A percentile compares a stretch with the other conserved stretches of the same genome.
Conservation (phyloP, 2,797 vertebrate genomes). For the Tympanoctomys barrerae region DNA sequence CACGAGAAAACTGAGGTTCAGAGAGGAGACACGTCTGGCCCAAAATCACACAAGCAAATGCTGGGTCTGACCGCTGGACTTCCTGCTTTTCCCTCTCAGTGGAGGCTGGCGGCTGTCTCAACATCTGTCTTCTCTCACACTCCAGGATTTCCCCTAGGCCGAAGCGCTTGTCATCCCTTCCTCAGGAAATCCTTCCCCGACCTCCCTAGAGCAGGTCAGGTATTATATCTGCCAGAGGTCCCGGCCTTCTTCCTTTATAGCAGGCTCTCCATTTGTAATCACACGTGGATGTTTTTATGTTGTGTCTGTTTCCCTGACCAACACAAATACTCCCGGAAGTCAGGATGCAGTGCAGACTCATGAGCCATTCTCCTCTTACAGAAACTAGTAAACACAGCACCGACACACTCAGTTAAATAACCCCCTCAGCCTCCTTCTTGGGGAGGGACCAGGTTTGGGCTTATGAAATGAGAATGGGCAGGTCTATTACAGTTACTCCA, state of each 20-base stretch:
- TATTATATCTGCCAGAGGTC: background rate
- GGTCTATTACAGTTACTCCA: background rate
- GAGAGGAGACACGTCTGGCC: background rate
- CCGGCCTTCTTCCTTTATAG: background rate
- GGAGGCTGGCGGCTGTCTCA: background rate
- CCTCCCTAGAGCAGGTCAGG: background rate
- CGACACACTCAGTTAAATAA: background rate
- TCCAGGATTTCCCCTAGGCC: slow-evolving; percentile 34
- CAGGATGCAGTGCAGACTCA: background rate
- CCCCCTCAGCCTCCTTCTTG: background rate
- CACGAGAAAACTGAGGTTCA: background rate
- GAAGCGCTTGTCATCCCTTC: slow-evolving; percentile 24
- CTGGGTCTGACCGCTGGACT: background rate
- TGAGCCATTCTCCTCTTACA: background rate
- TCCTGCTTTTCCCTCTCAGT: background rate
- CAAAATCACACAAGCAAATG: slow-evolving; percentile 1
- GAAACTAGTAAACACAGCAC: background rate
- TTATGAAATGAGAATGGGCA: background rate
- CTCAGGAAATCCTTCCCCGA: slow-evolving; percentile 16
- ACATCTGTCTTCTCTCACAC: background rate
- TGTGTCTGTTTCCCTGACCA: background rate
- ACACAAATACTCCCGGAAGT: background rate
- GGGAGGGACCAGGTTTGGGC: background rate
- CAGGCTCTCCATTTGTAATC: background rate
- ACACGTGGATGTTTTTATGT: background rate